phyloP scores from a whole-genome alignment of 2,113 vertebrate genomes.

The Vicugna pacos region DNA sequence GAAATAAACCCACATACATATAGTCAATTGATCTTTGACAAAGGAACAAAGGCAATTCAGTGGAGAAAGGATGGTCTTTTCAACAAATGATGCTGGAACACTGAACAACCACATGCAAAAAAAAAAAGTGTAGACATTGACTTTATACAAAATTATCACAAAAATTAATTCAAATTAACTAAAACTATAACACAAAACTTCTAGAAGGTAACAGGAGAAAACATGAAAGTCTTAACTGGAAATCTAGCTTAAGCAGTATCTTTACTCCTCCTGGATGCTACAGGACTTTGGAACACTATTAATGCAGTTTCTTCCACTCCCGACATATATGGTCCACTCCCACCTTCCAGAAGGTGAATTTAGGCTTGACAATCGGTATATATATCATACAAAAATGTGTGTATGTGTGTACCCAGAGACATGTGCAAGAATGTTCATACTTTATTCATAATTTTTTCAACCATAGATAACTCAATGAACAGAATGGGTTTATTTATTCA shows the following conservation, averaged over 20 bases:
- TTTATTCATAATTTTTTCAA: not conserved
- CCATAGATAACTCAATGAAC: not conserved
- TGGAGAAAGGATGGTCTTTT: not conserved
- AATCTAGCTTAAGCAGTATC: not conserved
- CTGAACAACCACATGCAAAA: not conserved
- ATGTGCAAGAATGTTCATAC: not conserved
- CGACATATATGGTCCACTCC: not conserved
- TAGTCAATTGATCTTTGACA: not conserved
- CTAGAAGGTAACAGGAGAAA: not conserved
- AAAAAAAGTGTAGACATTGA: not conserved
- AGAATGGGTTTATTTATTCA: not conserved
- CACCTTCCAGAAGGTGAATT: not conserved
- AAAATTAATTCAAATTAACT: conserved; percentile 15
- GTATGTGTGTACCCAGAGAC: not conserved
- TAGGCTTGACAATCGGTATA: not conserved
- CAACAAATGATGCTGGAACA: not conserved
- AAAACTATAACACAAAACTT: not conserved
- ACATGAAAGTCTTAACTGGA: not conserved
- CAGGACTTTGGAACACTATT: not conserved
- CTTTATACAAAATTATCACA: not conserved
- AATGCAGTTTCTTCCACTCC: not conserved
- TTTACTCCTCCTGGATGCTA: not conserved
- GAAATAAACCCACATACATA: not conserved
- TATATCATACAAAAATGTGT: not conserved
- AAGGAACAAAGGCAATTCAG: not conserved